These are phyloP conservation scores for Platorchestia sp. DNA, from an alignment of 1,140 invertebrate species.

Conservation along the genomic window DNA sequence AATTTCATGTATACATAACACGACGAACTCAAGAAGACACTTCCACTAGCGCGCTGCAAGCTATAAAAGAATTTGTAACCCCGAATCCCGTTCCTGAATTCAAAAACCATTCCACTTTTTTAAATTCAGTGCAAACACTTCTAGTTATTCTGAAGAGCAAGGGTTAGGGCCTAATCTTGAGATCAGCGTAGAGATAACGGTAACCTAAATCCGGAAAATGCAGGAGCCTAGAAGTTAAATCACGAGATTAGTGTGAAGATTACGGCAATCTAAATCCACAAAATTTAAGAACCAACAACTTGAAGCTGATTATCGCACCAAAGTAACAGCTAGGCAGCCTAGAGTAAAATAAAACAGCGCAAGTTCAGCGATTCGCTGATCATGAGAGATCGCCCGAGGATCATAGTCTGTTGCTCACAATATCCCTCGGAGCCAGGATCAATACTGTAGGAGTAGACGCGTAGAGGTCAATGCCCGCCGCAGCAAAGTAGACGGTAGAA, in stretches of 20 bases:
- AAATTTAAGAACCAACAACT: background rate
- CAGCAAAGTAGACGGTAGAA: conserved; percentile 3
- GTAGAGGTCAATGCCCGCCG: conserved; percentile 47
- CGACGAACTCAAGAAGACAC: background rate
- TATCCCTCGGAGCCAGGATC: background rate
- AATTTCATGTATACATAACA: background rate
- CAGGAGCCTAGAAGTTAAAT: background rate
- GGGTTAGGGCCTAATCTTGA: no score
- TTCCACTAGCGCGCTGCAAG: background rate
- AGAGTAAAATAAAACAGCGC: background rate
- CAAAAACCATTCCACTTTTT: background rate
- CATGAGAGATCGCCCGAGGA: background rate
- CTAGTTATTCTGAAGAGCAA: background rate
- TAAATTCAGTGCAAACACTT: no score
- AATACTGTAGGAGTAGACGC: conserved; percentile 47
- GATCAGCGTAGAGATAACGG: background rate
- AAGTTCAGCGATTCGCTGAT: background rate
- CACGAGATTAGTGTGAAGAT: background rate
- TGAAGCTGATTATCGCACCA: background rate
- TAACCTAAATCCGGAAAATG: background rate
- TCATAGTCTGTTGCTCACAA: background rate
- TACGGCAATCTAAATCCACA: background rate
- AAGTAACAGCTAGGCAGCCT: background rate
- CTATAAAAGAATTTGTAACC: background rate
- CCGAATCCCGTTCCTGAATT: background rate